Percentiles rank a stretch among this genome's conserved stretches.
Conservation (phyloP, 2,113 vertebrate species). For the Gnathonemus echidnorhynchus region DNA sequence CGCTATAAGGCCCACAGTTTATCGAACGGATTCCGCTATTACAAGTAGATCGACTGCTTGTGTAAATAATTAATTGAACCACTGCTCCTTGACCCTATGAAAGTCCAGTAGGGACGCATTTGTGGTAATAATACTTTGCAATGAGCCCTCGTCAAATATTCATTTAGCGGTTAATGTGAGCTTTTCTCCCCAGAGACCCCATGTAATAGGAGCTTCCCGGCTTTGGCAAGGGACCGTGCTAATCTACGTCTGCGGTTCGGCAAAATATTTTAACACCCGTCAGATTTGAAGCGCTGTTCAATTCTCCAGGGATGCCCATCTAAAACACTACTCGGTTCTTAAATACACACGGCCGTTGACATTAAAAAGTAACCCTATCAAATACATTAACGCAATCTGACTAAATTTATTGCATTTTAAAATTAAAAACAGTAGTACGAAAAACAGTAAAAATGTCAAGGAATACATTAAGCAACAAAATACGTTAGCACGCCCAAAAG, state of each 20-base stretch:
- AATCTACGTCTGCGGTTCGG: slow-evolving; percentile 72
- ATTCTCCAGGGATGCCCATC: slow-evolving; percentile 60
- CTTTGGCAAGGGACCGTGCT: slow-evolving; percentile 78
- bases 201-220: slow-evolving; percentile 72
- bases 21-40: slow-evolving; percentile 68
- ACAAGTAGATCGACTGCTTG: slow-evolving; percentile 77
- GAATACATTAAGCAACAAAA: neutral
- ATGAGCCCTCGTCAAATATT: slow-evolving; percentile 98
- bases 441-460: neutral
- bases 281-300: slow-evolving; percentile 65
- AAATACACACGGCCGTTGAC: slow-evolving; percentile 22
- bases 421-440: neutral
- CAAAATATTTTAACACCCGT: slow-evolving; percentile 66
- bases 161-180: slow-evolving; percentile 98
- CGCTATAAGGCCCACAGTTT: slow-evolving; percentile 49
- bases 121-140: slow-evolving; percentile 85
- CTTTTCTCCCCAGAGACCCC: slow-evolving; percentile 76
- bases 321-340: slow-evolving; percentile 58
- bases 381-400: neutral
- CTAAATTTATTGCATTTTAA: neutral
- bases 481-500: neutral
- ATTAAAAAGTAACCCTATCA: neutral
- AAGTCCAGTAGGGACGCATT: slow-evolving; percentile 82
- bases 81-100: slow-evolving; percentile 83
- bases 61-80: slow-evolving; percentile 95